Conservation (phyloP, 2,888 invertebrate species). For the Hypselothyrea guttata region DNA sequence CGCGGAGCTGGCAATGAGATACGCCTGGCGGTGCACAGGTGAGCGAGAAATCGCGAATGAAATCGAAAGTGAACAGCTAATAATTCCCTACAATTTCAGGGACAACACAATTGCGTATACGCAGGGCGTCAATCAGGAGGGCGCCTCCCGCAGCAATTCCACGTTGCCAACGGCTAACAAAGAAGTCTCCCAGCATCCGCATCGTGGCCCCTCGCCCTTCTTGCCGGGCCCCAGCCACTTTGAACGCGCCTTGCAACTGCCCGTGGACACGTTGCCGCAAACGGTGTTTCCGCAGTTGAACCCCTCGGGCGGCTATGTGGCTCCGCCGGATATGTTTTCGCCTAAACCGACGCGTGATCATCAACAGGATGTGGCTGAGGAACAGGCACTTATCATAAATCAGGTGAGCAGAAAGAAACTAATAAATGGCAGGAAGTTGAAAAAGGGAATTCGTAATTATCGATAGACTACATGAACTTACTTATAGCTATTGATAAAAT, state of each 20-base stretch:
- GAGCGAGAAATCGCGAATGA: constrained; percentile 42
- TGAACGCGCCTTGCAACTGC: constrained; percentile 79
- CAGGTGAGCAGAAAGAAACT: too few species aligned
- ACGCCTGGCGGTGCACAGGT: constrained; percentile 92
- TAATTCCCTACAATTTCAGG: constrained; percentile 50
- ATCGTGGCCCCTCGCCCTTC: constrained; percentile 84
- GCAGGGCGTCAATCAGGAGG: constrained; percentile 82
- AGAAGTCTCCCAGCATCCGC: constrained; percentile 83
- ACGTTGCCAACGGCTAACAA: constrained; percentile 77
- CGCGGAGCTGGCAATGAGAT: constrained; percentile 91
- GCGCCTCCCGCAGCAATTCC: constrained; percentile 83
- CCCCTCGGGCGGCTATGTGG: constrained; percentile 81
- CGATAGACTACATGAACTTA: too few species aligned
- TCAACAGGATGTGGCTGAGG: constrained; percentile 82
- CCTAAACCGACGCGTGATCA: constrained; percentile 82
- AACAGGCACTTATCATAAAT: constrained; percentile 81
- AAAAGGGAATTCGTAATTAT: too few species aligned
- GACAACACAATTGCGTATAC: constrained; percentile 82
- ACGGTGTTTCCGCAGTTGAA: constrained; percentile 84
- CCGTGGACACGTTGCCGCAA: constrained; percentile 83
- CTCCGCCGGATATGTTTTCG: constrained; percentile 77
- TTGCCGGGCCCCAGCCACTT: constrained; percentile 83
- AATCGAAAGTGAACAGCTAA: background rate
- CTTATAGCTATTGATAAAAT: too few species aligned
- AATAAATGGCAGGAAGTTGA: background rate